These are phyloP conservation scores for Cydia strobilella DNA, from an alignment of 1,140 invertebrate species.

Conservation along the genomic window DNA sequence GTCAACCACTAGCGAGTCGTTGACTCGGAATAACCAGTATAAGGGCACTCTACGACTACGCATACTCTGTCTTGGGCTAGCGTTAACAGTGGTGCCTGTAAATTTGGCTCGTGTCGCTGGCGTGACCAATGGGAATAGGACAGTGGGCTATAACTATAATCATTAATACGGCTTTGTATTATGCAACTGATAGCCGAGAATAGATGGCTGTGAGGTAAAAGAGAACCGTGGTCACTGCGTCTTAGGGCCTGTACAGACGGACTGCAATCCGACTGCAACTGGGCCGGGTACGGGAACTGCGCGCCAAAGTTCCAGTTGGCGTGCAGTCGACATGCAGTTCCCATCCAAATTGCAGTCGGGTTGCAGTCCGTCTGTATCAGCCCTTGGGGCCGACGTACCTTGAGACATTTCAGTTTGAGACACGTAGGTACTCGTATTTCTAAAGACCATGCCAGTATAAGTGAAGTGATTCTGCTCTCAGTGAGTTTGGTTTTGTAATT, in stretches of 20 bases:
- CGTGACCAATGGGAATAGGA: not conserved
- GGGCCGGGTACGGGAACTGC: too few relatives aligned
- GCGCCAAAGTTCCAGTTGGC: too few relatives aligned
- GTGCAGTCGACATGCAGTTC: too few relatives aligned
- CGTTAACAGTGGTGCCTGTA: not conserved
- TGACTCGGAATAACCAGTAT: not conserved
- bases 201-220: constrained; percentile 11
- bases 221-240: not conserved
- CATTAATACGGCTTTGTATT: constrained; percentile 29
- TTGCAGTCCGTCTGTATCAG: too few relatives aligned
- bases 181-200: constrained; percentile 31
- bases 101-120: not conserved
- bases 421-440: not conserved
- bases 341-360: too few relatives aligned
- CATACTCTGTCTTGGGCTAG: too few relatives aligned
- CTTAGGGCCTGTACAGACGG: too few relatives aligned
- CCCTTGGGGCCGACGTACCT: too few relatives aligned
- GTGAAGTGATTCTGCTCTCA: too few relatives aligned
- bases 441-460: too few relatives aligned
- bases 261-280: too few relatives aligned
- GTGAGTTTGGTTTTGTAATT: too few relatives aligned
- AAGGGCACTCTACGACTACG: not conserved
- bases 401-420: not conserved
- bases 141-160: constrained; percentile 29
- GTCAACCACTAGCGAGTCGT: not conserved